Conservation (phyloP, 1,140 invertebrate genomes). For the Halictus rubicundus region DNA sequence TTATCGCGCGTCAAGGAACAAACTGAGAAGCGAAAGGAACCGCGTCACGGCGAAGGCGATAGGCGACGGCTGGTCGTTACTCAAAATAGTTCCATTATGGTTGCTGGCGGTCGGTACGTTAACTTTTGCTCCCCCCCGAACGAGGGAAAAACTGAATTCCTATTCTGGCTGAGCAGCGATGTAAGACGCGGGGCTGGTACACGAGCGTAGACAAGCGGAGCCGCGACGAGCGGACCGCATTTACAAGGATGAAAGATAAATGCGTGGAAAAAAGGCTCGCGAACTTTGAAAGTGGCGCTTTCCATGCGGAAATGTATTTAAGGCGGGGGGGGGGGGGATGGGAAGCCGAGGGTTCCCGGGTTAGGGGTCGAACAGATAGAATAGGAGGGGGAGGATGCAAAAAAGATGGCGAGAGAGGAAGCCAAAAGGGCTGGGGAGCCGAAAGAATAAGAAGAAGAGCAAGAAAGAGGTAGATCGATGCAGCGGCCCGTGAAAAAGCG, state of each 20-base stretch:
- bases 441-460: constrained; percentile 4
- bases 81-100: constrained; percentile 21
- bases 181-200: neutral
- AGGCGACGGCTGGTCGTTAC: neutral
- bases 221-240: constrained; percentile 1
- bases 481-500: constrained; percentile 35
- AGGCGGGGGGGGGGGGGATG: neutral
- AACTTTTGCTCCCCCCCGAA: neutral
- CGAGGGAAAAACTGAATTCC: neutral
- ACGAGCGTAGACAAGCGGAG: neutral
- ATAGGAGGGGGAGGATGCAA: neutral
- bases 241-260: constrained; percentile 46
- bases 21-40: neutral
- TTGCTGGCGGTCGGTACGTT: neutral
- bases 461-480: constrained; percentile 40
- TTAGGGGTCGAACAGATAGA: constrained; percentile 24
- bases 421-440: neutral
- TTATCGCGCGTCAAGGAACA: neutral
- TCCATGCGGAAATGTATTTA: constrained; percentile 59
- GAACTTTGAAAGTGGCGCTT: constrained; percentile 47
- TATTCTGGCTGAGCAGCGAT: neutral
- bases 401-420: neutral
- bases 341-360: neutral
- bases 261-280: constrained; percentile 19
- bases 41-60: neutral